Evolutionary conservation across 2,797 vertebrate genomes (phyloP).

Genomic region (Bucorvus abyssinicus): DNA sequence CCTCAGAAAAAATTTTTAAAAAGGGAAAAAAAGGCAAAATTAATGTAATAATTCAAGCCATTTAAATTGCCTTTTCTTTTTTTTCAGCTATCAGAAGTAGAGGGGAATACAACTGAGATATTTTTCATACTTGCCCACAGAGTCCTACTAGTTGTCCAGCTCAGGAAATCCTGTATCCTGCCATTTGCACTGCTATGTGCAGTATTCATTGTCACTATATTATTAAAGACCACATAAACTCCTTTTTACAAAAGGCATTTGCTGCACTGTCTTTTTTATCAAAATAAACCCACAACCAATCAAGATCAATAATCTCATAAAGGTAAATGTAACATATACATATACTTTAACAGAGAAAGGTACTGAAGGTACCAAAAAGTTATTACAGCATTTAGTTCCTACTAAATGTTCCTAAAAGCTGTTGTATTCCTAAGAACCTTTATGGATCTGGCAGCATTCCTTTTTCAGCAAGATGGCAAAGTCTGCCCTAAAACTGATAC

Average conservation of each 20-base stretch:
- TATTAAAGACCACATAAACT: neutral
- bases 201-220: neutral
- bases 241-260: neutral
- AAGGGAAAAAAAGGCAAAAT: neutral
- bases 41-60: neutral
- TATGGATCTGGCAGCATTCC: neutral
- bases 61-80: neutral
- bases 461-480: neutral
- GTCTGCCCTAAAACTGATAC: neutral
- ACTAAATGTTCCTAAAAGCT: neutral
- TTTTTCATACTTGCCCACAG: neutral
- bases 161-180: neutral
- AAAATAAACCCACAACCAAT: neutral
- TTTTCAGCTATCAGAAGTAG: neutral
- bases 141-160: neutral
- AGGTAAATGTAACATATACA: neutral
- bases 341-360: neutral
- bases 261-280: neutral
- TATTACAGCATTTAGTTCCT: neutral
- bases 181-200: neutral
- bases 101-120: neutral
- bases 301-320: neutral
- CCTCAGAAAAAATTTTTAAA: neutral
- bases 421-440: neutral
- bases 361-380: neutral